Evolutionary conservation across 2,113 vertebrate genomes (phyloP), one percentile per base, ranked within the genome.

Genomic region (Diglossa brunneiventris): DNA sequence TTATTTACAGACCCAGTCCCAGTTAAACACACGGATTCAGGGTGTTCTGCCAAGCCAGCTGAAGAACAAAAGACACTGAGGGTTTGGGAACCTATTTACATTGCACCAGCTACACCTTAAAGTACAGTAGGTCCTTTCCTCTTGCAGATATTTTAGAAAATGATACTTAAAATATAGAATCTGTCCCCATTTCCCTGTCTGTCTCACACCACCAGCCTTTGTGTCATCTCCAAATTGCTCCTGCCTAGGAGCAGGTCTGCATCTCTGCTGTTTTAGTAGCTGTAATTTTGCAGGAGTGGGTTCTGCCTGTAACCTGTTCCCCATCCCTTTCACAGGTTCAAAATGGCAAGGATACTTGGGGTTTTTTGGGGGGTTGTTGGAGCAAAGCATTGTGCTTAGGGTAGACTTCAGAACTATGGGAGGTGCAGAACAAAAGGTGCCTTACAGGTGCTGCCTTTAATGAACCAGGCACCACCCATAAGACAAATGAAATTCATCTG

Each of bases 51-150:
- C 90, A 86, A 95, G 87, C 42, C 63, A 52, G 4, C 33, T 67
- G 47, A 68, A 89, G 94, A 94, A 88, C 95, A 96, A 96, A 96
- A 55, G 70, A 70, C 87, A 67, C 74, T 44, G 46, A 79, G 85
- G 39, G 8, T 69, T 66, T 75, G 31, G 56, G 66, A 85, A 53
- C 62, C 82, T 75, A n/a, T 92, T 94, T 92, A 80, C 88, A 53
- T 66, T 73, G 58, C 77, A 79, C 46, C 49, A 69, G 16, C 55
- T 92, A 55, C 0, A 0, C 55, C 66, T 74, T 27, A 70, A 92
- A 93, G 92, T 81, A 92, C 91, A 93, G 47, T 14, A 46, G 68
- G 55, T 87, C 73, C 76, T 94, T 93, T 82, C 13, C 41, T 80
- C 44, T 37, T 47, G 41, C 46, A 76, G 77, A 49, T 70, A 78